phyloP scores from a whole-genome alignment of 2,113 vertebrate species.

The Tretioscincus oriximinensis region DNA sequence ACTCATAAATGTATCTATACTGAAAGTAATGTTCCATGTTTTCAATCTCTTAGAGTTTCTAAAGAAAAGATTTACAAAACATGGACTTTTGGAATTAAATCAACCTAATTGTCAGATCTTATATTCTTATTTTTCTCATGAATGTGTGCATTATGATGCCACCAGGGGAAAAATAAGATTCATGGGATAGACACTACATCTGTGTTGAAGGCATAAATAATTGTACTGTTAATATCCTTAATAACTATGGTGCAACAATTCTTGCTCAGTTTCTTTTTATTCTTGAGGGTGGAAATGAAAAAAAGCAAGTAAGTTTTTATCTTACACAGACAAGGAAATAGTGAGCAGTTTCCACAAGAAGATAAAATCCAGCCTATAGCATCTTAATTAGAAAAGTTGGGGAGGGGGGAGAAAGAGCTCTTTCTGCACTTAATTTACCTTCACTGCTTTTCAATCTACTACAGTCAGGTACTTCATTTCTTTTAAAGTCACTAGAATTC shows the following conservation, averaged over 20 bases:
- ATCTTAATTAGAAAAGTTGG: background rate
- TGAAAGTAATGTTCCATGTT: no score
- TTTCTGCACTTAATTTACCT: constrained; percentile 44
- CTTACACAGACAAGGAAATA: background rate
- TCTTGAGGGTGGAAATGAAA: background rate
- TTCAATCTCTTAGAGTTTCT: no score
- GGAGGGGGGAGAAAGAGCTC: no score
- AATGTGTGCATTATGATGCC: background rate
- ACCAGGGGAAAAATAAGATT: background rate
- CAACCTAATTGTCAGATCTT: no score
- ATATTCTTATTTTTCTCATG: no score
- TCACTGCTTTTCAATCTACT: constrained; percentile 13
- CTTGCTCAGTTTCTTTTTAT: background rate
- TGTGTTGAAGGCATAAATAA: background rate
- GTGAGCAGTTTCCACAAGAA: background rate
- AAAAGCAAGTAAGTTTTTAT: background rate
- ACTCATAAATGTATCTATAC: no score
- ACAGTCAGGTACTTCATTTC: constrained; percentile 4
- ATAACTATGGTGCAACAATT: background rate
- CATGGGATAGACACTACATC: background rate
- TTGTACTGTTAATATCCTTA: background rate
- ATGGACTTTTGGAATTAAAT: no score
- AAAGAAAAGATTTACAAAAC: no score
- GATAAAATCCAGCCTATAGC: background rate
- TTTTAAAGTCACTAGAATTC: constrained; percentile 9